A percentile compares a stretch with the other conserved stretches of the same genome.
phyloP scores from a whole-genome alignment of 64 coral and sea anemone species.

The Stichodactyla mertensii region DNA sequence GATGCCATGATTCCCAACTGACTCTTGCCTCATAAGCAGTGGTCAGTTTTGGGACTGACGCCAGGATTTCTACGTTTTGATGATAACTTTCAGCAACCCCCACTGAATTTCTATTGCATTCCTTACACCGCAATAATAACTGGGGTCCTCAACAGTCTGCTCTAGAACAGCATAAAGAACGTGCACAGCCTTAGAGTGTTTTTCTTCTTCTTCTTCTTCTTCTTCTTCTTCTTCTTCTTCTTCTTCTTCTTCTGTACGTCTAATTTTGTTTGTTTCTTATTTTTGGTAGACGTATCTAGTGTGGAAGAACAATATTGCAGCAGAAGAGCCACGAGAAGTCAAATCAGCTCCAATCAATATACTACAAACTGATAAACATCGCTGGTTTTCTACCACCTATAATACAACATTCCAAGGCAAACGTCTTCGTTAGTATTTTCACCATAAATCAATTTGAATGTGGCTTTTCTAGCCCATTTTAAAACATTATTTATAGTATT shows the following conservation, averaged over 20 bases:
- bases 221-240: too few species aligned
- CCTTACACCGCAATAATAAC: background rate
- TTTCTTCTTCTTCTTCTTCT: too few species aligned
- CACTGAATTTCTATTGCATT: slow-evolving; percentile 1
- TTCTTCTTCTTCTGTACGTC: too few species aligned
- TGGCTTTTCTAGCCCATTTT: too few species aligned
- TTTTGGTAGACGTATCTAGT: slow-evolving; percentile 38
- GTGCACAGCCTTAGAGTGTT: too few species aligned
- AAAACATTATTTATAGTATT: too few species aligned
- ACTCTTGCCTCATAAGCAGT: too few species aligned
- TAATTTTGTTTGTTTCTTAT: background rate
- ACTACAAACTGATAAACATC: slow-evolving; percentile 51
- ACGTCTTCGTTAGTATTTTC: slow-evolving; percentile 25
- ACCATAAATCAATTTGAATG: background rate
- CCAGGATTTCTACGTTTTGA: too few species aligned
- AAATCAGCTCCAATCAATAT: slow-evolving; percentile 38
- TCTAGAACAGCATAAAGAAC: too few species aligned
- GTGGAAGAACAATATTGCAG: slow-evolving; percentile 42
- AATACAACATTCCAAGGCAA: slow-evolving; percentile 46
- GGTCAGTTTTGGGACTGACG: too few species aligned
- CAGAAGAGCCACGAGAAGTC: slow-evolving; percentile 23
- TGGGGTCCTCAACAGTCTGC: background rate
- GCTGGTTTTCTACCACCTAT: slow-evolving; percentile 55
- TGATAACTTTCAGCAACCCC: too few species aligned
- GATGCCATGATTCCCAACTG: too few species aligned